Conservation (phyloP, 1,140 invertebrate species). For the Protaetia brevitarsis region DNA sequence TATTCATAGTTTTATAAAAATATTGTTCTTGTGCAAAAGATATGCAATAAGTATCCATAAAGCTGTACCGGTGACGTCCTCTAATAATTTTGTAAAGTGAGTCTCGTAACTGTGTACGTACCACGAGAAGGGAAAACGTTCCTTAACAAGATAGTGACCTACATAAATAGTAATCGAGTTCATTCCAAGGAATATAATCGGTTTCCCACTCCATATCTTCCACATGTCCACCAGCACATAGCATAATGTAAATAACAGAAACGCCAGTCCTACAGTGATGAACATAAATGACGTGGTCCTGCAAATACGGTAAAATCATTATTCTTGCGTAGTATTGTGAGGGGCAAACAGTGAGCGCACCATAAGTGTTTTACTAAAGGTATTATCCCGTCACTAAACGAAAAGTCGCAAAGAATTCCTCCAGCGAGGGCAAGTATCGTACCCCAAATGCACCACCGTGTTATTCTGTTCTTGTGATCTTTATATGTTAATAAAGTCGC, state of each 20-base stretch:
- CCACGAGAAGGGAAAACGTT: background rate
- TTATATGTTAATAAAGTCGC: background rate
- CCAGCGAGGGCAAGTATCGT: background rate
- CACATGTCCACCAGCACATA: background rate
- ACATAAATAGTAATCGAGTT: background rate
- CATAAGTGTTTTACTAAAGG: background rate
- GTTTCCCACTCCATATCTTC: background rate
- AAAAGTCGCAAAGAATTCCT: background rate
- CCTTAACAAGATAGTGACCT: background rate
- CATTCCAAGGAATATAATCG: background rate
- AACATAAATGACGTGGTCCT: background rate
- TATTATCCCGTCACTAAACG: background rate
- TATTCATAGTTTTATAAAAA: background rate
- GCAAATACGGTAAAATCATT: background rate
- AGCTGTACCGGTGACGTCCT: background rate
- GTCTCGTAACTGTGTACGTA: background rate
- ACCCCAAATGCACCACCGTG: background rate
- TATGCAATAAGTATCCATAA: background rate
- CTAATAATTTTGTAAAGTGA: background rate
- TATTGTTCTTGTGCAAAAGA: background rate
- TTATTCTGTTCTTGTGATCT: background rate
- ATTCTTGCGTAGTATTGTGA: background rate
- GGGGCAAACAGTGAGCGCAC: background rate
- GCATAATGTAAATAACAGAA: background rate
- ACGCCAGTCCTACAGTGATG: background rate